These are phyloP conservation scores for Molanna angustata DNA, from an alignment of 2,888 invertebrate genomes.

Conservation along the genomic window DNA sequence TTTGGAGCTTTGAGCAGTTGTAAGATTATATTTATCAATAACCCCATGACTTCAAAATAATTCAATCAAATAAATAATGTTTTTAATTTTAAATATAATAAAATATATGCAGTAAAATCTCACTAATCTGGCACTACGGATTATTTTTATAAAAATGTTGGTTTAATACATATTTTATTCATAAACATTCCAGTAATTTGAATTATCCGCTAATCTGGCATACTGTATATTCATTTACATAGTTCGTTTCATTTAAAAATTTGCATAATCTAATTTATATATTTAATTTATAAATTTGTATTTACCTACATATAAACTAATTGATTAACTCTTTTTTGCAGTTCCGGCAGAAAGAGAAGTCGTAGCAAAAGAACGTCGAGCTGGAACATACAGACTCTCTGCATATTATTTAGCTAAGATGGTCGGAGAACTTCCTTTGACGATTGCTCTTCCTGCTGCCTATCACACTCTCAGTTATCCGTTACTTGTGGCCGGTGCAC, in stretches of 20 bases:
- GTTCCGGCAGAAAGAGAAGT: constrained; percentile 79
- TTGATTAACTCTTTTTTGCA: constrained; percentile 40
- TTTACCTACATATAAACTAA: neutral
- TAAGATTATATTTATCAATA: too few relatives aligned
- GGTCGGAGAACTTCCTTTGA: constrained; percentile 74
- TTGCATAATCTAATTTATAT: too few relatives aligned
- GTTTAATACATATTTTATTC: too few relatives aligned
- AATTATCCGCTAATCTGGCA: too few relatives aligned
- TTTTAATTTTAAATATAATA: too few relatives aligned
- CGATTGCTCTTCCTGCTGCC: constrained; percentile 70
- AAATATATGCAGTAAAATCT: too few relatives aligned
- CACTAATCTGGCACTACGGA: too few relatives aligned
- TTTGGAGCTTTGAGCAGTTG: constrained; percentile 77
- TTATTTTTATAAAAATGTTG: neutral
- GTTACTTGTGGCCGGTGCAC: constrained; percentile 58
- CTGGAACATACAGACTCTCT: constrained; percentile 74
- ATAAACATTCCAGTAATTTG: too few relatives aligned
- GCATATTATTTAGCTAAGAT: constrained; percentile 81
- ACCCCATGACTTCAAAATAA: too few relatives aligned
- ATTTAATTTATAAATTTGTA: constrained; percentile 6
- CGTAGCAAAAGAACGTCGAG: constrained; percentile 73
- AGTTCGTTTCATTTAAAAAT: too few relatives aligned
- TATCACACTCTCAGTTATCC: constrained; percentile 76
- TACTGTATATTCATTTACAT: too few relatives aligned
- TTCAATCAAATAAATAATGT: too few relatives aligned